These are phyloP conservation scores for Linnaemya tessellans DNA, from an alignment of 2,888 invertebrate species.

Conservation along the genomic window DNA sequence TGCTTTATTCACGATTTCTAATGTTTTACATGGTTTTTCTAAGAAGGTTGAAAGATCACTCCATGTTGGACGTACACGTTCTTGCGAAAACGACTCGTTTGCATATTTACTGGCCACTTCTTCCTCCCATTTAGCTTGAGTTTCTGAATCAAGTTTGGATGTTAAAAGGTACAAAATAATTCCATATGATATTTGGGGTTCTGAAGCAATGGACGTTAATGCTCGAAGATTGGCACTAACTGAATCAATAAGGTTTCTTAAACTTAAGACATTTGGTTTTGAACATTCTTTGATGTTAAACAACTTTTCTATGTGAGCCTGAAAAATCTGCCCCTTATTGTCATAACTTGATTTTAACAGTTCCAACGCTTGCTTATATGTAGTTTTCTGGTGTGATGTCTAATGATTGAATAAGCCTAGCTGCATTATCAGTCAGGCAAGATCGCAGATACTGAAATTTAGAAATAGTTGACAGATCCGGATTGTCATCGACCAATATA, in stretches of 20 bases:
- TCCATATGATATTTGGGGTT: constrained; percentile 41
- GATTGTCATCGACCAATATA: constrained; percentile 26
- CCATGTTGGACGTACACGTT: neutral
- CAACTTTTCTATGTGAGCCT: too few species aligned
- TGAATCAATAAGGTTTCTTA: too few species aligned
- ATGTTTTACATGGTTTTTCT: constrained; percentile 27
- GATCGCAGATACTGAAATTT: constrained; percentile 36
- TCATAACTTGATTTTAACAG: too few species aligned
- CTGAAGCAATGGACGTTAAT: too few species aligned
- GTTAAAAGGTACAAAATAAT: constrained; percentile 33
- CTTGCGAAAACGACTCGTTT: neutral
- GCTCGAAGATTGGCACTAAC: too few species aligned
- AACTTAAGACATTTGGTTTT: too few species aligned
- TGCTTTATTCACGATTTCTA: constrained; percentile 3
- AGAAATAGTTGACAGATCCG: constrained; percentile 5
- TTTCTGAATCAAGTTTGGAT: constrained; percentile 45
- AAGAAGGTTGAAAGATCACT: constrained; percentile 21
- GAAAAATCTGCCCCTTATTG: too few species aligned
- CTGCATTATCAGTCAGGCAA: too few species aligned
- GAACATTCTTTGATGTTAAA: too few species aligned
- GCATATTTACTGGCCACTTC: neutral
- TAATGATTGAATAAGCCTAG: too few species aligned
- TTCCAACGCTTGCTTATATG: too few species aligned
- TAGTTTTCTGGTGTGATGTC: too few species aligned
- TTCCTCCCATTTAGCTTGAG: constrained; percentile 48